Base-by-base conservation (phyloP, 2,888 invertebrate genomes). In the Nineta flava region DNA sequence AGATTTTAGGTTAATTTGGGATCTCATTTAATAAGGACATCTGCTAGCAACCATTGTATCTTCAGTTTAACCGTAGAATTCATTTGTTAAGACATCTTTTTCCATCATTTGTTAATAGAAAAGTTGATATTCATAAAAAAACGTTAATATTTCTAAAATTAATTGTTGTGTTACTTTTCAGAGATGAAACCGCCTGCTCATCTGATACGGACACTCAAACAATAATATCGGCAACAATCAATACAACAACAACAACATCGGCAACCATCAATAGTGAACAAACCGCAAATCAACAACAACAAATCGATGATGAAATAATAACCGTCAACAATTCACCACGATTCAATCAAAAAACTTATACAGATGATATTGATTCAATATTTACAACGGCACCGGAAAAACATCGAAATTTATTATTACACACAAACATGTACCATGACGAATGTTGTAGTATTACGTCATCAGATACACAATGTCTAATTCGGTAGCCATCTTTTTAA, bases 371-470 rank as follows among this genome's bases (percentile, higher is more conserved):
- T 41, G 41, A 41, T 9, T 15, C 15, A 41, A 41, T 17, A 10
- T 41, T 17, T 41, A 16, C 41, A 41, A 41, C 41, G n/a, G 41
- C 47, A 13, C 47, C 47, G 9, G 47, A 47, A 13, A 34, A 38
- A 35, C 47, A 47, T 47, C 47, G 47, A 19, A 47, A 47, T 47
- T 38, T 47, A 35, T 35, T 47, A 13, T 35, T 47, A 34, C 47
- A 47, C 15, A 35, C 26, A 19, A 34, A 19, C 9, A 19, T 21
- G 12, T 31, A 16, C 9, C 34, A 38, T 15, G 47, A 47, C 12
- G 47, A 47, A 13, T 47, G 26, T 47, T 47, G 47, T 21, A 35
- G n/a, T 5, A 10, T 44, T 17, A 21, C 21, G 10, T 32, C 34
- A 15, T 47, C 47, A 3, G 48, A 48, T 32, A 48, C 48, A 12